phyloP scores from a whole-genome alignment of 2,888 invertebrate genomes.

The Drosophila heteroneura region DNA sequence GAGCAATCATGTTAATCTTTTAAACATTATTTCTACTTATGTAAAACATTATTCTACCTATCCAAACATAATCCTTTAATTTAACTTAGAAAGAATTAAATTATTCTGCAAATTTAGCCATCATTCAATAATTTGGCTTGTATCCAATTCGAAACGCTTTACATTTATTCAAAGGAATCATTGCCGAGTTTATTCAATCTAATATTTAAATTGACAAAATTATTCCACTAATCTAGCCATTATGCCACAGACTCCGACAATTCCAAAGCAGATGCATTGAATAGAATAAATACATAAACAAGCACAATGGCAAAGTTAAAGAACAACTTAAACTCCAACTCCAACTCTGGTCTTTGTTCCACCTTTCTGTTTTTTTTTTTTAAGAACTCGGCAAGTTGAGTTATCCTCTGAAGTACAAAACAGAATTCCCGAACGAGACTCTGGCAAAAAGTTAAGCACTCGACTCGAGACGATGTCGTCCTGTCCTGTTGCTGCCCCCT shows the following conservation, averaged over 20 bases:
- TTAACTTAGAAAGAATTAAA: neutral
- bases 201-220: neutral
- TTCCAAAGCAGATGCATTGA: slow-evolving; percentile 10
- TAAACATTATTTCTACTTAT: neutral
- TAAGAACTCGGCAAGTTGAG: slow-evolving; percentile 42
- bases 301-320: slow-evolving; percentile 44
- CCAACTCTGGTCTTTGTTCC: slow-evolving; percentile 28
- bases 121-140: neutral
- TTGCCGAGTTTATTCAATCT: neutral
- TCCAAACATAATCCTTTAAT: neutral
- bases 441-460: slow-evolving; percentile 62
- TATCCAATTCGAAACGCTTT: neutral
- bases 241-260: neutral
- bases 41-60: neutral
- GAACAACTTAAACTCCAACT: slow-evolving; percentile 22
- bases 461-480: slow-evolving; percentile 34
- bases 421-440: slow-evolving; percentile 39
- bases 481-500: neutral
- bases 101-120: neutral
- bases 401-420: slow-evolving; percentile 26
- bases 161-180: neutral
- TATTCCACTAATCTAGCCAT: neutral
- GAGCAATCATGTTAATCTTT: neutral
- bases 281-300: slow-evolving; percentile 40
- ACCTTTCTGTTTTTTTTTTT: slow-evolving; percentile 13